Evolutionary conservation across 37 sponge, comb jelly and placozoan genomes (phyloP).

Genomic region (Oopsacas minuta): DNA sequence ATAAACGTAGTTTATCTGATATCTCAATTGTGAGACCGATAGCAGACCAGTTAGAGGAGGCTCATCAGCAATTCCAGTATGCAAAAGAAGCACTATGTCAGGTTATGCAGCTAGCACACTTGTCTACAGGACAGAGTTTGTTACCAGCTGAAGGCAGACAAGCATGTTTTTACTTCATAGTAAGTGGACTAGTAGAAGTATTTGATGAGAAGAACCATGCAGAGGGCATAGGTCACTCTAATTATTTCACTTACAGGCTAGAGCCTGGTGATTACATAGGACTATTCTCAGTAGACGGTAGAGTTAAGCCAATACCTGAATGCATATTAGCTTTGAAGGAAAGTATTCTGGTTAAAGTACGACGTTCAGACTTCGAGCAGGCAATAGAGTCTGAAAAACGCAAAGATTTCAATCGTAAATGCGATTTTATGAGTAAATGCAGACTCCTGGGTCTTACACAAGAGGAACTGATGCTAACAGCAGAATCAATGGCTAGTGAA

Average conservation of each 20-base stretch:
- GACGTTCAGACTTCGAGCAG: not conserved
- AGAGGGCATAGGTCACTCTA: not conserved
- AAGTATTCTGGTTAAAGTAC: not conserved
- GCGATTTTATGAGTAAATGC: not conserved
- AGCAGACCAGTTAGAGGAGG: not conserved
- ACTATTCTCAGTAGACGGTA: slow-evolving; percentile 1
- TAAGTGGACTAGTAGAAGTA: not conserved
- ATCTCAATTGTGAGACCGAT: not conserved
- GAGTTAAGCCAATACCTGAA: not conserved
- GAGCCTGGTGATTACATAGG: not conserved
- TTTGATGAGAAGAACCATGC: not conserved
- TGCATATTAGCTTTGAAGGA: not conserved
- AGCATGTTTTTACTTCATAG: not conserved
- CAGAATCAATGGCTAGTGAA: not conserved
- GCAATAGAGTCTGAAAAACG: not conserved
- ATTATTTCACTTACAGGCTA: not conserved
- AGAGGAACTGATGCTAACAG: not conserved
- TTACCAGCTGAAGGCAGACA: not conserved
- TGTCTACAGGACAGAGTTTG: not conserved
- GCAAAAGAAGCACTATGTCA: not conserved
- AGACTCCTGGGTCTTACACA: not conserved
- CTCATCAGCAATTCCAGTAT: not conserved
- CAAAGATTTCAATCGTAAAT: not conserved
- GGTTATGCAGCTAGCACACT: not conserved
- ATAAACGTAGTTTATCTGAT: not conserved